Evolutionary conservation across 2,888 invertebrate genomes (phyloP).

Genomic region (Sisyra nigra): DNA sequence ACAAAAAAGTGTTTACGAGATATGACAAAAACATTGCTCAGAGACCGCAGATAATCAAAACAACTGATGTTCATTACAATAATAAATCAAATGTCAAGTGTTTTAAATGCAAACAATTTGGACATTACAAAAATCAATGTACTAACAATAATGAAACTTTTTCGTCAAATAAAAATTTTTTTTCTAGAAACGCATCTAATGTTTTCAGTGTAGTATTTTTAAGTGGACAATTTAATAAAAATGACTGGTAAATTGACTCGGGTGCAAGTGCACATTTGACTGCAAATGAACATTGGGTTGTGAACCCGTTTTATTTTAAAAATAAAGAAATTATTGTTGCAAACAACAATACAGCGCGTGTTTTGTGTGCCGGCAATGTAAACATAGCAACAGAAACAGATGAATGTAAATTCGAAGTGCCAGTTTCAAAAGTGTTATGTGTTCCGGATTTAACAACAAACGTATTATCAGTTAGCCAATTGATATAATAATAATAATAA

Average conservation of each 20-base stretch:
- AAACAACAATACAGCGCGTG: constrained; percentile 3
- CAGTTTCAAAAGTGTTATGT: no score
- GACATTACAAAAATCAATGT: constrained; percentile 7
- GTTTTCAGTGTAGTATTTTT: no score
- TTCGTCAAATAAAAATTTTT: no score
- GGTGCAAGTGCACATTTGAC: constrained; percentile 1
- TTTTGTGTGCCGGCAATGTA: constrained; percentile 6
- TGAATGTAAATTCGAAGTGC: no score
- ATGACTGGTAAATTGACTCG: constrained; percentile 1
- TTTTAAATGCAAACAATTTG: no score
- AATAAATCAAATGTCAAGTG: no score
- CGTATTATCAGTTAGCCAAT: neutral
- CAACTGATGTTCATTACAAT: neutral
- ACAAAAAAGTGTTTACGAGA: no score
- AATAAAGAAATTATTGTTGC: constrained; percentile 4
- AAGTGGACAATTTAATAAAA: no score
- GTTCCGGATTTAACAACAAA: no score
- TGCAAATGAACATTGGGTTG: neutral
- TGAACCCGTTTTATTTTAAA: neutral
- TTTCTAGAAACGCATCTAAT: no score
- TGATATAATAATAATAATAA: no score
- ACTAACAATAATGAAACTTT: no score
- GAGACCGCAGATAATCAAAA: neutral
- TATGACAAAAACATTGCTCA: neutral
- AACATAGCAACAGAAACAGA: neutral